These are phyloP conservation scores for Cephus pulcher DNA, from an alignment of 2,888 invertebrate genomes.

Conservation along the genomic window DNA sequence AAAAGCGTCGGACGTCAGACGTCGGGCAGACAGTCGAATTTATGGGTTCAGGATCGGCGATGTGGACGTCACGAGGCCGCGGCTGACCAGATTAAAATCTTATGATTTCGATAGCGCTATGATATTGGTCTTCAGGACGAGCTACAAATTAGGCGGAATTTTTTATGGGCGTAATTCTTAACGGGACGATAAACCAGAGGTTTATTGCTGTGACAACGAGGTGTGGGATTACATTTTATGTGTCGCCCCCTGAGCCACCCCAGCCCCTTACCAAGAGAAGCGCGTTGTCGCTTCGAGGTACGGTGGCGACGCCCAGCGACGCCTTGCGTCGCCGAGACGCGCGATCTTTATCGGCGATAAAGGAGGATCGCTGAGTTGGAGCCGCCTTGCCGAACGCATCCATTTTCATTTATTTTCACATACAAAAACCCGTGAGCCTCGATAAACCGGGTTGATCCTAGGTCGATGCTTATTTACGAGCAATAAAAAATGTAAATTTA, in stretches of 20 bases:
- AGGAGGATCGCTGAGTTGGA: conserved; percentile 22
- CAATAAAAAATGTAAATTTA: conserved; percentile 31
- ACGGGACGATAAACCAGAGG: conserved; percentile 32
- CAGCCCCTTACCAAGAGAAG: neutral
- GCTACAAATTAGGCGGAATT: conserved; percentile 29
- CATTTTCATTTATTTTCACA: conserved; percentile 1
- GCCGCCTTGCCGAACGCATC: neutral
- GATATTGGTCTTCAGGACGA: conserved; percentile 19
- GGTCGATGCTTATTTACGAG: conserved; percentile 25
- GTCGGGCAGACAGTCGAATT: too few relatives aligned
- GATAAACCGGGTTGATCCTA: conserved; percentile 4
- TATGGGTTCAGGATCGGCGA: too few relatives aligned
- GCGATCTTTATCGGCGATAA: conserved; percentile 42
- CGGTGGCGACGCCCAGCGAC: neutral
- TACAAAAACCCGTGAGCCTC: neutral
- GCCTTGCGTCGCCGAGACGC: conserved; percentile 1
- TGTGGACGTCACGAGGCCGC: neutral
- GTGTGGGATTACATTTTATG: conserved; percentile 38
- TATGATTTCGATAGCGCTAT: conserved; percentile 6
- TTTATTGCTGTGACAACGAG: conserved; percentile 37
- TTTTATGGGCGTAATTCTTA: conserved; percentile 39
- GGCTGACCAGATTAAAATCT: conserved; percentile 1
- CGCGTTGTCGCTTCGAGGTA: neutral
- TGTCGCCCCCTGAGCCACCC: conserved; percentile 22
- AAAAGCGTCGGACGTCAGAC: too few relatives aligned